These are phyloP conservation scores for Agrilus planipennis DNA, from an alignment of 1,140 invertebrate genomes.

Conservation along the genomic window DNA sequence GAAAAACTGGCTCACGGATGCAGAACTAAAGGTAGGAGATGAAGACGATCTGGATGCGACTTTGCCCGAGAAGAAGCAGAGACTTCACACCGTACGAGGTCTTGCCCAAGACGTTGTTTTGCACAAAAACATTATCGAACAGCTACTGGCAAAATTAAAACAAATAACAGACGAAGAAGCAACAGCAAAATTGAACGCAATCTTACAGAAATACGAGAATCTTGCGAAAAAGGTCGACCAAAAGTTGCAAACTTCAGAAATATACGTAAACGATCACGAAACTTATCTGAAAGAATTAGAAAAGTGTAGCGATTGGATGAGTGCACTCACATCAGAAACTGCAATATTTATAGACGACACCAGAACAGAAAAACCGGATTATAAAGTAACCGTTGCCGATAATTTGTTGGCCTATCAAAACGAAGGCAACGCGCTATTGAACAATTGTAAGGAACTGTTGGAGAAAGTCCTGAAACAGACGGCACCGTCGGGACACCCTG, in stretches of 20 bases:
- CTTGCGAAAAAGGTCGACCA: constrained; percentile 54
- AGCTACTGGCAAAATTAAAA: constrained; percentile 63
- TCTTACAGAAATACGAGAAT: constrained; percentile 55
- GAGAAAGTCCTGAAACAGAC: constrained; percentile 67
- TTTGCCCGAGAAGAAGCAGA: constrained; percentile 74
- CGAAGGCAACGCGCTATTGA: constrained; percentile 61
- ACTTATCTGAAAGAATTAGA: constrained; percentile 66
- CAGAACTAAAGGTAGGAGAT: constrained; percentile 53
- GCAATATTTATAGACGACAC: constrained; percentile 53
- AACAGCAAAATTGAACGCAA: constrained; percentile 52
- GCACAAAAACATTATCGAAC: constrained; percentile 65
- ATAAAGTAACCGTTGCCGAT: constrained; percentile 59
- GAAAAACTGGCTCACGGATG: constrained; percentile 66
- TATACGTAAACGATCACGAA: constrained; percentile 70
- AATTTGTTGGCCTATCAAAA: constrained; percentile 59
- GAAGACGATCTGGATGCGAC: constrained; percentile 59
- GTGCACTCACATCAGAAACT: constrained; percentile 54
- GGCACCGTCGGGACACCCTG: constrained; percentile 61
- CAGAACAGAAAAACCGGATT: constrained; percentile 58
- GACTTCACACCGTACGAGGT: constrained; percentile 60
- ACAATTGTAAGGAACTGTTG: constrained; percentile 57
- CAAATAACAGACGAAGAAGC: constrained; percentile 63
- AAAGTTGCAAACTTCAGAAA: constrained; percentile 52
- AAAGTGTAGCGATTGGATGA: constrained; percentile 61
- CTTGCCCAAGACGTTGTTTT: constrained; percentile 70